A percentile compares a stretch with the other conserved stretches of the same genome.
phyloP scores from a whole-genome alignment of 2,888 invertebrate genomes.

The Hylaea fasciaria region DNA sequence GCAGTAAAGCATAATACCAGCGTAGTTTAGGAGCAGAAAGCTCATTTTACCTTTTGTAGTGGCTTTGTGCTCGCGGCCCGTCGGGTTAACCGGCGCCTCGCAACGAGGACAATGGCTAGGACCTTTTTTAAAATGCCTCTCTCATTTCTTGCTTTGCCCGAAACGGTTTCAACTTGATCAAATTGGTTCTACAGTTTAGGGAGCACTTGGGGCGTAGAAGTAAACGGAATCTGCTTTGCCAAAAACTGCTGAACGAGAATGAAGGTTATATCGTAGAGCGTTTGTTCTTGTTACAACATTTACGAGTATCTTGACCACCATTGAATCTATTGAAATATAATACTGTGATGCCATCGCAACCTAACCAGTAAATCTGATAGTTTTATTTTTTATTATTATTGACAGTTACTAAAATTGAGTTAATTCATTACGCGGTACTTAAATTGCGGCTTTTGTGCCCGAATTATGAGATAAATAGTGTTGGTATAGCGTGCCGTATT shows the following conservation, averaged over 20 bases:
- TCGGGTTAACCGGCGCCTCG: slow-evolving; percentile 73
- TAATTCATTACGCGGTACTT: no score
- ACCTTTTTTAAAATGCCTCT: slow-evolving; percentile 71
- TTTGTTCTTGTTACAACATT: not conserved
- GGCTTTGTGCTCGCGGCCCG: slow-evolving; percentile 72
- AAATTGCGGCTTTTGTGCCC: no score
- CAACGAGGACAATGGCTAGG: slow-evolving; percentile 66
- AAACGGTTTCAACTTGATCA: slow-evolving; percentile 61
- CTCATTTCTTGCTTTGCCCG: slow-evolving; percentile 61
- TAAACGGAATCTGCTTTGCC: slow-evolving; percentile 7
- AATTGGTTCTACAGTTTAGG: slow-evolving; percentile 53
- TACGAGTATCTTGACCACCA: not conserved
- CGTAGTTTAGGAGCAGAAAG: slow-evolving; percentile 70
- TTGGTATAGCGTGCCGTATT: no score
- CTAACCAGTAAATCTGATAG: no score
- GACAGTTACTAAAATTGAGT: no score
- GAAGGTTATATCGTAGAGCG: not conserved
- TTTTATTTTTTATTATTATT: no score
- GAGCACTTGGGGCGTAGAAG: slow-evolving; percentile 45
- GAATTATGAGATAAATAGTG: no score
- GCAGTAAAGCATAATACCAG: slow-evolving; percentile 68
- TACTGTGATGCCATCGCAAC: no score
- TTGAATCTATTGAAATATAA: no score
- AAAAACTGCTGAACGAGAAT: slow-evolving; percentile 2
- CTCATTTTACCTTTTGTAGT: slow-evolving; percentile 77